These are phyloP conservation scores for Steinernema khuongi DNA, from an alignment of 1,140 invertebrate species.

Conservation along the genomic window DNA sequence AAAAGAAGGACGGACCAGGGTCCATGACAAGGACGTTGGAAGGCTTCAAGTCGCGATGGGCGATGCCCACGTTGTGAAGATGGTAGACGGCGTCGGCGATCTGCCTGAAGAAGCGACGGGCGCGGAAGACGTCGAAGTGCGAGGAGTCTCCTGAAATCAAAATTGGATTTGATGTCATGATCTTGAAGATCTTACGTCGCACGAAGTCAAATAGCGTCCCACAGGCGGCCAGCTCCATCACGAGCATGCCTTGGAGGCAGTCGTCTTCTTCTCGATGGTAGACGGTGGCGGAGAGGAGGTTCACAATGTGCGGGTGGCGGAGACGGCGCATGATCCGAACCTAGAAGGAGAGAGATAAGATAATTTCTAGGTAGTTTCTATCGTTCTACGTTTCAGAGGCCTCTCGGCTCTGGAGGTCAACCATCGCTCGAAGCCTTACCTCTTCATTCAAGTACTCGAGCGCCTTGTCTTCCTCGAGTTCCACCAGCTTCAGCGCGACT, in stretches of 20 bases:
- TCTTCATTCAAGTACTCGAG: neutral
- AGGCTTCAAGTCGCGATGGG: constrained; percentile 26
- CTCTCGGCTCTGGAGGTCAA: neutral
- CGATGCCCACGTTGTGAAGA: constrained; percentile 15
- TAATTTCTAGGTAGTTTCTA: no score
- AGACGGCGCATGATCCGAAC: neutral
- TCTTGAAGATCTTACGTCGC: neutral
- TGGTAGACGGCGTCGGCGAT: neutral
- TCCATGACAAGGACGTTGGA: constrained; percentile 16
- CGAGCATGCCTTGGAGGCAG: neutral
- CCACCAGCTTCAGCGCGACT: neutral
- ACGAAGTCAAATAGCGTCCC: neutral
- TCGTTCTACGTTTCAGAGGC: no score
- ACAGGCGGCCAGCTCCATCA: neutral
- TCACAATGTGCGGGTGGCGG: neutral
- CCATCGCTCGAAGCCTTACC: neutral
- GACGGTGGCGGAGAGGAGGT: neutral
- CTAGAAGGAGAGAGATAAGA: no score
- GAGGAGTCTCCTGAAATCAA: neutral
- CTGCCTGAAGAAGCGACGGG: constrained; percentile 1
- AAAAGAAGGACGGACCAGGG: neutral
- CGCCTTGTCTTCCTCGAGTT: neutral
- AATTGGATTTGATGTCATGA: neutral
- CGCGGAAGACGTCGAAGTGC: neutral
- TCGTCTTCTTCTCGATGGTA: neutral